A percentile compares a stretch with the other conserved stretches of the same genome.
Evolutionary conservation across 2,113 vertebrate species (phyloP).

Genomic region (Mesembrinibis cayennensis): DNA sequence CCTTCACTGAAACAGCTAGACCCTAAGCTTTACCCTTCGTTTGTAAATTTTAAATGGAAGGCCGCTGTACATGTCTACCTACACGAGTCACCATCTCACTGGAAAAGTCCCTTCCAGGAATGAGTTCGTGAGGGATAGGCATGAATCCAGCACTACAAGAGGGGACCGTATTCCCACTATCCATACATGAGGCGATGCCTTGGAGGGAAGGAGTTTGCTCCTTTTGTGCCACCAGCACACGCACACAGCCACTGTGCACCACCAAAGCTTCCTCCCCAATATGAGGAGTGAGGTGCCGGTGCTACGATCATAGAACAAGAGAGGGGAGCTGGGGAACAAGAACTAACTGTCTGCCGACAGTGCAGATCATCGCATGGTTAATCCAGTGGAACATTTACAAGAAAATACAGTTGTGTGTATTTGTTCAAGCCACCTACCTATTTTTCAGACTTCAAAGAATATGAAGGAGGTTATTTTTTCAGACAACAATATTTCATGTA

Average conservation of each 20-base stretch:
- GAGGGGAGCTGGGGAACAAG: background rate
- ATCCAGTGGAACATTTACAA: background rate
- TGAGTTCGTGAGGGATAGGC: background rate
- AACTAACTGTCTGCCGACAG: background rate
- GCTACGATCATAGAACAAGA: rapidly evolving
- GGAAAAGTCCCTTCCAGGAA: background rate
- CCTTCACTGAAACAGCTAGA: background rate
- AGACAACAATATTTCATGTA: conserved; percentile 32
- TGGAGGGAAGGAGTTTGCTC: background rate
- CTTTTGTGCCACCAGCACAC: background rate
- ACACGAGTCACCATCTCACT: background rate
- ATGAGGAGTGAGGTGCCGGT: background rate
- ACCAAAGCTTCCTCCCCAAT: rapidly evolving
- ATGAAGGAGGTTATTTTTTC: conserved; percentile 44
- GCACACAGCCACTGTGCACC: background rate
- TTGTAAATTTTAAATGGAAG: background rate
- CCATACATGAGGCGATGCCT: background rate
- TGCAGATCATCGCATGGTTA: background rate
- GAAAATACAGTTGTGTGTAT: background rate
- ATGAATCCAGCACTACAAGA: background rate
- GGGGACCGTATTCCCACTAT: background rate
- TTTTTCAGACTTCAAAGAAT: conserved; percentile 41
- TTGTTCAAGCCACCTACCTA: background rate
- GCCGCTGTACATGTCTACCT: rapidly evolving
- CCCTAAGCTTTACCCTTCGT: background rate